Evolutionary conservation across 2,888 invertebrate species (phyloP).

Genomic region (Athetis lepigone): DNA sequence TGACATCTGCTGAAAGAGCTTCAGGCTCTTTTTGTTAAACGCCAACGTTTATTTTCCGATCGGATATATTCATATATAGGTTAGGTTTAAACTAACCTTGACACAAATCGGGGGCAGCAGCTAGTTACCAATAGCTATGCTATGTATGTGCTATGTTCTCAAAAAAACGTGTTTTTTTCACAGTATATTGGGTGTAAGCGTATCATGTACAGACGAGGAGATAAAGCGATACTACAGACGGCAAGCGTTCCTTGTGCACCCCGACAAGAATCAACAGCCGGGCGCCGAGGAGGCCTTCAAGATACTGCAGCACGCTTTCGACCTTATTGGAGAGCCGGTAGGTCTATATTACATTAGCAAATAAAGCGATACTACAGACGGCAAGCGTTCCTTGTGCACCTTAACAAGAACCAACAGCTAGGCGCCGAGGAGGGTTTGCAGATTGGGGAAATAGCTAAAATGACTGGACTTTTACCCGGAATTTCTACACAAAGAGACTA

Average conservation of each 20-base stretch:
- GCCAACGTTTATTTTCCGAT: too few relatives aligned
- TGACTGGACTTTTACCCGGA: too few relatives aligned
- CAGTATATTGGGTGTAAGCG: slow-evolving; percentile 96
- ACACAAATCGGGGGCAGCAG: too few relatives aligned
- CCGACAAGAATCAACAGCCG: slow-evolving; percentile 98
- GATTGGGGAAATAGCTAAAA: too few relatives aligned
- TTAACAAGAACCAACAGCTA: slow-evolving; percentile 98
- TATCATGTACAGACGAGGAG: slow-evolving; percentile 97
- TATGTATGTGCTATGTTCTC: too few relatives aligned
- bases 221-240: slow-evolving; percentile 98
- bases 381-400: slow-evolving; percentile 98
- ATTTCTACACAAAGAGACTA: too few relatives aligned
- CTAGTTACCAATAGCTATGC: too few relatives aligned
- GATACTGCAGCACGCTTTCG: slow-evolving; percentile 98
- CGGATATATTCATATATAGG: too few relatives aligned
- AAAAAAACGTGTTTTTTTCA: slow-evolving; percentile 11
- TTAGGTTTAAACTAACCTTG: too few relatives aligned
- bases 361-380: slow-evolving; percentile 94
- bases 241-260: slow-evolving; percentile 98
- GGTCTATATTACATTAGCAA: slow-evolving; percentile 71
- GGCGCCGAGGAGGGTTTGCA: slow-evolving; percentile 99
- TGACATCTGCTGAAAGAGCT: too few relatives aligned
- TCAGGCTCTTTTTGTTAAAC: too few relatives aligned
- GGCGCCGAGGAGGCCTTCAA: slow-evolving; percentile 99
- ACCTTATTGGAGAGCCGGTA: slow-evolving; percentile 97